phyloP scores from a whole-genome alignment of 2,113 vertebrate species.

The Campylomormyrus numenius region DNA sequence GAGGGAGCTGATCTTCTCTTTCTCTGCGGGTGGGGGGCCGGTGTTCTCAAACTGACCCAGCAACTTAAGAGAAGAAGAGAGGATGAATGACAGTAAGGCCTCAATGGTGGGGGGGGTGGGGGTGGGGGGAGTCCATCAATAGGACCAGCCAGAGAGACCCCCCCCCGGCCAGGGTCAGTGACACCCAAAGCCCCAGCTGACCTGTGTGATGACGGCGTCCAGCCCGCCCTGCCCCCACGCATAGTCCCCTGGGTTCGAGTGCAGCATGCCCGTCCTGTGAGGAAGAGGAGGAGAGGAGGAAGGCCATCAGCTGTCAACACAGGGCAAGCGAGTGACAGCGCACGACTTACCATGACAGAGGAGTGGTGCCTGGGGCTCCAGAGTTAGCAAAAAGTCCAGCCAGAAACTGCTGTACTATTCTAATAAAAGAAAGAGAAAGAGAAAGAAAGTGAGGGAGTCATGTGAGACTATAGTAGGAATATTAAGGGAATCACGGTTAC shows the following conservation, averaged over 20 bases:
- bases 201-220: slow-evolving; percentile 95
- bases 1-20: slow-evolving; percentile 87
- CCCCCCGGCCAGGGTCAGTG: neutral
- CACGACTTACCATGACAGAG: slow-evolving; percentile 77
- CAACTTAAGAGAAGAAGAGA: slow-evolving; percentile 59
- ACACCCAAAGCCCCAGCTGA: slow-evolving; percentile 39
- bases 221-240: slow-evolving; percentile 95
- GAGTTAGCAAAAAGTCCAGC: slow-evolving; percentile 89
- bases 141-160: neutral
- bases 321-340: neutral
- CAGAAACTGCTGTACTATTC: slow-evolving; percentile 95
- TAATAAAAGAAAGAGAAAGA: slow-evolving; percentile 37
- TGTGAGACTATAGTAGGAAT: neutral
- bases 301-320: neutral
- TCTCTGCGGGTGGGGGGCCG: slow-evolving; percentile 89
- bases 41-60: slow-evolving; percentile 92
- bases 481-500: neutral
- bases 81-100: rapidly evolving
- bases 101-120: neutral
- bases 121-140: neutral
- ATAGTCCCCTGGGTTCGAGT: slow-evolving; percentile 92
- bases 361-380: slow-evolving; percentile 75
- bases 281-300: neutral
- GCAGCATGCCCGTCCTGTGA: slow-evolving; percentile 86
- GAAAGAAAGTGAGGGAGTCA: neutral